Percentiles rank a stretch among this genome's conserved stretches.
Conservation (phyloP, 2,113 vertebrate species). For the Halichoerus grypus region DNA sequence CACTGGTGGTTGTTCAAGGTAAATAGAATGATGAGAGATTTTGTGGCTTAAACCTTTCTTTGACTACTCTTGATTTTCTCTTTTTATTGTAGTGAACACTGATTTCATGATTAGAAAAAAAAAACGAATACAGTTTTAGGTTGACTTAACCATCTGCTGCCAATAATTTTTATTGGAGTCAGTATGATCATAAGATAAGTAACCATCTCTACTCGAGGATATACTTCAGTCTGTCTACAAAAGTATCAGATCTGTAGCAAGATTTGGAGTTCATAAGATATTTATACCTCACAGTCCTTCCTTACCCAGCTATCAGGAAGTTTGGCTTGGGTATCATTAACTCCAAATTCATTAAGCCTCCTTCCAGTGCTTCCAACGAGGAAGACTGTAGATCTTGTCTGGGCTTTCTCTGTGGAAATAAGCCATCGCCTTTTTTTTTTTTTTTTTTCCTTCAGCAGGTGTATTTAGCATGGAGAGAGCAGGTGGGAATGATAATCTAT, state of each 20-base stretch:
- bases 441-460: neutral
- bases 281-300: neutral
- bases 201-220: neutral
- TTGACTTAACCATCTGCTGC: neutral
- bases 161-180: neutral
- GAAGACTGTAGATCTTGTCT: neutral
- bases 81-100: neutral
- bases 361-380: neutral
- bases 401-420: neutral
- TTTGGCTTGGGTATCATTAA: neutral
- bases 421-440: neutral
- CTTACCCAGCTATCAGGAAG: neutral
- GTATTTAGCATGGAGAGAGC: neutral
- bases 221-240: neutral
- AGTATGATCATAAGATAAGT: neutral
- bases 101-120: neutral
- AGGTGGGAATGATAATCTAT: neutral
- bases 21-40: neutral
- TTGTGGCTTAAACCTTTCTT: neutral
- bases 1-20: neutral
- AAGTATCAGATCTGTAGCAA: neutral
- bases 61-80: conserved; percentile 1
- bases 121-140: neutral
- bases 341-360: neutral
- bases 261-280: neutral